These are phyloP conservation scores for Eilema sororculum DNA, from an alignment of 2,888 invertebrate genomes.

Conservation along the genomic window DNA sequence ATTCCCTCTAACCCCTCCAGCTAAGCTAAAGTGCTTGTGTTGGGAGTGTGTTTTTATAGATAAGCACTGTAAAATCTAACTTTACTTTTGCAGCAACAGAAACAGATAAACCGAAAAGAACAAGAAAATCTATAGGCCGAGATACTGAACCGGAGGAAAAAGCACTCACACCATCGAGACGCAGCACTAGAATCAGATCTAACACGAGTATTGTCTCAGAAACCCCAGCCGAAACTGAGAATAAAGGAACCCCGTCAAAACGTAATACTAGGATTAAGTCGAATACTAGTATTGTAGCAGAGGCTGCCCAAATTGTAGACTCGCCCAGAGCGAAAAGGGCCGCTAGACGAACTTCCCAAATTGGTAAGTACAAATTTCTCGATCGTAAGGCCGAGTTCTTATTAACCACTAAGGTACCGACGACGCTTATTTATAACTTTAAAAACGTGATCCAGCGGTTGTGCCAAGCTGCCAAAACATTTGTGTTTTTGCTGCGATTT, in stretches of 20 bases:
- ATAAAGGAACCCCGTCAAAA: conserved; percentile 65
- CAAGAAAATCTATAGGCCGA: conserved; percentile 62
- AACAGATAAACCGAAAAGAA: conserved; percentile 56
- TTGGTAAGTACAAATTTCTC: conserved; percentile 61
- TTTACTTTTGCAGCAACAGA: conserved; percentile 53
- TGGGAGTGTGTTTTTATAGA: too few species aligned
- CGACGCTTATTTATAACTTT: too few species aligned
- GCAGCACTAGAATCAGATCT: conserved; percentile 71
- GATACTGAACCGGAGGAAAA: conserved; percentile 63
- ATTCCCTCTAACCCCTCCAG: too few species aligned
- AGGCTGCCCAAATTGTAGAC: conserved; percentile 60
- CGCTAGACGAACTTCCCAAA: conserved; percentile 70
- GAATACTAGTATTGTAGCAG: conserved; percentile 66
- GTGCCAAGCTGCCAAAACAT: too few species aligned
- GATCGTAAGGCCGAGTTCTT: too few species aligned
- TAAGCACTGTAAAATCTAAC: not conserved
- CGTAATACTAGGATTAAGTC: conserved; percentile 62
- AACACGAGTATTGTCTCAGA: conserved; percentile 74
- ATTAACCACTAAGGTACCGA: too few species aligned
- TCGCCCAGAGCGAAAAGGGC: conserved; percentile 81
- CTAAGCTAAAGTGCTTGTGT: too few species aligned
- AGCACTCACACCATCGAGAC: conserved; percentile 71
- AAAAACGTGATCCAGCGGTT: too few species aligned
- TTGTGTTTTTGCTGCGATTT: too few species aligned
- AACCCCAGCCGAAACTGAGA: conserved; percentile 51